Percentiles rank a stretch among this genome's conserved stretches.
Conservation (phyloP, 2,888 invertebrate species). For the Diaperis boleti region DNA sequence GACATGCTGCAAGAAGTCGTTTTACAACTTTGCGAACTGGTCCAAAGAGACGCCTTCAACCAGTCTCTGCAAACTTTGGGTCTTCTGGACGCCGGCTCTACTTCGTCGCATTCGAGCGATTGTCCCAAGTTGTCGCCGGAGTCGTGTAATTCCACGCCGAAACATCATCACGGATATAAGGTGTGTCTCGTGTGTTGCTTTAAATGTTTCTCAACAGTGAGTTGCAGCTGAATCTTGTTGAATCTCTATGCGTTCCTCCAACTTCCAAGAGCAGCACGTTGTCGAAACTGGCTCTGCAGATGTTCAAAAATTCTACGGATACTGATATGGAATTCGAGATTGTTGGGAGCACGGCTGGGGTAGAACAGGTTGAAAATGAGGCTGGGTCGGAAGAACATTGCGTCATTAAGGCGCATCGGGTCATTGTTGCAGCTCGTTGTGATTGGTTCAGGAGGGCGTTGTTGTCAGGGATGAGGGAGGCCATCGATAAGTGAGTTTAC, state of each 20-base stretch:
- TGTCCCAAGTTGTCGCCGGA: constrained; percentile 45
- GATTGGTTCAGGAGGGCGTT: constrained; percentile 79
- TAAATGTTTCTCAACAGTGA: neutral
- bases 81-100: constrained; percentile 64
- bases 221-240: constrained; percentile 70
- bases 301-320: constrained; percentile 69
- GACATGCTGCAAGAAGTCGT: constrained; percentile 68
- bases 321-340: constrained; percentile 79
- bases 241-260: constrained; percentile 74
- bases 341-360: constrained; percentile 50
- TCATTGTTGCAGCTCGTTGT: constrained; percentile 76
- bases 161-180: constrained; percentile 54
- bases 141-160: constrained; percentile 52
- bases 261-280: constrained; percentile 69
- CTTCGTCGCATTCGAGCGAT: constrained; percentile 45
- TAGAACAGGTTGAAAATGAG: constrained; percentile 42
- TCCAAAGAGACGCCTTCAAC: constrained; percentile 74
- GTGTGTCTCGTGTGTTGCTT: constrained; percentile 34
- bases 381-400: constrained; percentile 52
- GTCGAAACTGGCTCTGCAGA: constrained; percentile 71
- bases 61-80: constrained; percentile 71
- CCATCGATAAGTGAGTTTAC: constrained; percentile 72
- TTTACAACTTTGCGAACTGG: constrained; percentile 70
- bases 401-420: constrained; percentile 72
- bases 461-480: constrained; percentile 78